Base-by-base conservation (phyloP, 2,888 invertebrate genomes). In the Drosophila stalkeri region DNA sequence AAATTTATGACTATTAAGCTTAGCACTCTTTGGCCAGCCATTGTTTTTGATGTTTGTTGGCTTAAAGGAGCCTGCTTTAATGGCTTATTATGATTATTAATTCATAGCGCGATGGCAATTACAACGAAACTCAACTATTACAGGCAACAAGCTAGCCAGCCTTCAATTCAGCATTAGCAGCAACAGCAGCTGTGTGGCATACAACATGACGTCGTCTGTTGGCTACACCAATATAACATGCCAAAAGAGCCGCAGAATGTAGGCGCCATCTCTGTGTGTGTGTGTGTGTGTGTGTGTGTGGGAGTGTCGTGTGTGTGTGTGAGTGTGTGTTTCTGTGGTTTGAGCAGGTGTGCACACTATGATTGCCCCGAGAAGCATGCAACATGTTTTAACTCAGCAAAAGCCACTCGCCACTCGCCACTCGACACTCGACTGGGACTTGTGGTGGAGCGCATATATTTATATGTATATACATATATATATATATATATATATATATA, bases 11-110 rank as follows among this genome's bases (percentile, higher is more conserved):
- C 73, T 63, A 76, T 67, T 72, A 62, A 75, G 77, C 60, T 84
- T 72, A 69, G 79, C 84, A 86, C 75, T 81, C 77, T 81, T 75
- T 55, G 62, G 71, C 52, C 57, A 47, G 57, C 52, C 72, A 62
- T 61, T 75, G 54, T 27, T 27, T 27, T 37, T 23, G 52, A 37
- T 54, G 52, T 37, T 43, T 60, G 59, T 20, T 35, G 12, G 47
- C 37, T 43, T 7, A 31, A 41, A 47, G 57, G 57, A 59, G 41
- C 18, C 27, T 41, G 52, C 66, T 66, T 66, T 81, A 80, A 78
- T 79, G 77, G 82, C 78, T 86, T 79, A 84, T 86, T 86, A 82
- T 61, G 81, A 82, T 87, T 86, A 89, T 82, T 82, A 82, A 84
- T 89, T 81, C 81, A 87, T 77, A 75, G 59, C 57, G 61, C 72